Evolutionary conservation across 1,140 invertebrate genomes (phyloP).

Genomic region (Belonocnema kinseyi): DNA sequence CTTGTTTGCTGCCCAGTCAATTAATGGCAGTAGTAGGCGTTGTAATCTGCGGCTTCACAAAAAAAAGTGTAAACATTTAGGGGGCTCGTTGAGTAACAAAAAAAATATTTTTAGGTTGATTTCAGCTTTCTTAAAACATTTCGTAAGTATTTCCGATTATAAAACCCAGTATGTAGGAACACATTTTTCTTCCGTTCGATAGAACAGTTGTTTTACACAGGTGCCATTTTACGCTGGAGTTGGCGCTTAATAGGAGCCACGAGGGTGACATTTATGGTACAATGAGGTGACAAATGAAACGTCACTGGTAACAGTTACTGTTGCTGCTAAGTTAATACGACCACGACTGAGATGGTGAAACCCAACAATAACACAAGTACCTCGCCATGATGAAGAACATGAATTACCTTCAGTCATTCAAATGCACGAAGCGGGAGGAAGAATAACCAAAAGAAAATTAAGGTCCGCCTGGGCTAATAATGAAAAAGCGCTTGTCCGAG

Average conservation of each 20-base stretch:
- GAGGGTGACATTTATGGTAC: slow-evolving; percentile 66
- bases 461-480: not conserved
- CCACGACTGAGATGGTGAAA: slow-evolving; percentile 39
- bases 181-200: not conserved
- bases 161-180: not conserved
- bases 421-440: not conserved
- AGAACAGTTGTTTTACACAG: slow-evolving; percentile 38
- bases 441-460: not conserved
- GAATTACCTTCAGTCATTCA: not conserved
- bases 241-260: slow-evolving; percentile 45
- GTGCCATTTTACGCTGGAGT: slow-evolving; percentile 51
- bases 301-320: slow-evolving; percentile 62
- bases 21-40: no score
- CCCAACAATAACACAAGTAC: not conserved
- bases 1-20: no score
- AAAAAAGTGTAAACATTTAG: no score
- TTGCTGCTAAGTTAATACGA: slow-evolving; percentile 63
- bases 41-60: no score
- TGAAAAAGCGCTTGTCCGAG: not conserved
- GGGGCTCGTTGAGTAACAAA: no score
- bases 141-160: not conserved
- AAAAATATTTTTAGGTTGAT: no score
- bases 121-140: no score
- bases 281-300: slow-evolving; percentile 68
- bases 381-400: not conserved